A percentile compares a stretch with the other conserved stretches of the same genome.
Evolutionary conservation across 2,113 vertebrate genomes (phyloP).

Genomic region (Erythrocercus mccallii): DNA sequence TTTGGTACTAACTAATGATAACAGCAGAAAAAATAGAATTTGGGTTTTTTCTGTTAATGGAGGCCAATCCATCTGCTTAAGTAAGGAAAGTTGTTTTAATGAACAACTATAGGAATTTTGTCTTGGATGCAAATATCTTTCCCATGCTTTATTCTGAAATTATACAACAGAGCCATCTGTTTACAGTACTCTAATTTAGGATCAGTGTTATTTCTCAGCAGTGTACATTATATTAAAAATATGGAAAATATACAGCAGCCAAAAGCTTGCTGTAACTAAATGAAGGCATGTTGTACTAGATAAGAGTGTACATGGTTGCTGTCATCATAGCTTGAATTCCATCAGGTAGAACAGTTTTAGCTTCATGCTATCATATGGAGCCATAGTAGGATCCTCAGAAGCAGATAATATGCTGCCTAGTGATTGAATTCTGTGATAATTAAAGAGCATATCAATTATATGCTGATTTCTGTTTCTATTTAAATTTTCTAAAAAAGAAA

Average conservation of each 20-base stretch:
- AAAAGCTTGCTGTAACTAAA: not conserved
- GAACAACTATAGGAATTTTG: not conserved
- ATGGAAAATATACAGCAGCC: not conserved
- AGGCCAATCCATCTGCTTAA: not conserved
- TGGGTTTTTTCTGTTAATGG: not conserved
- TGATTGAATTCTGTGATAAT: not conserved
- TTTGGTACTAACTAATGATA: not conserved
- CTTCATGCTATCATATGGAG: not conserved
- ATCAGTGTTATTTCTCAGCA: not conserved
- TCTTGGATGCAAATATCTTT: not conserved
- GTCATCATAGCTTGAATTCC: not conserved
- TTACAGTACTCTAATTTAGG: not conserved
- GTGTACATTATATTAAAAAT: not conserved
- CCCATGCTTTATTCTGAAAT: not conserved
- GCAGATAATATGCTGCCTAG: not conserved
- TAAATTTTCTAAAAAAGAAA: not conserved
- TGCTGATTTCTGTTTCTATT: not conserved
- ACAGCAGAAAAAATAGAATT: not conserved
- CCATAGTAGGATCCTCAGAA: not conserved
- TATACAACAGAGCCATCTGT: not conserved
- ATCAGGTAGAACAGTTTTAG: not conserved
- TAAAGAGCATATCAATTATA: not conserved
- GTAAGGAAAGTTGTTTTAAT: not conserved
- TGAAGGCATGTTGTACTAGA: not conserved
- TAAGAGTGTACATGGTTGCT: not conserved